Percentiles rank a stretch among this genome's conserved stretches.
Conservation (phyloP, 2,113 vertebrate species). For the Prietella phreatophila region DNA sequence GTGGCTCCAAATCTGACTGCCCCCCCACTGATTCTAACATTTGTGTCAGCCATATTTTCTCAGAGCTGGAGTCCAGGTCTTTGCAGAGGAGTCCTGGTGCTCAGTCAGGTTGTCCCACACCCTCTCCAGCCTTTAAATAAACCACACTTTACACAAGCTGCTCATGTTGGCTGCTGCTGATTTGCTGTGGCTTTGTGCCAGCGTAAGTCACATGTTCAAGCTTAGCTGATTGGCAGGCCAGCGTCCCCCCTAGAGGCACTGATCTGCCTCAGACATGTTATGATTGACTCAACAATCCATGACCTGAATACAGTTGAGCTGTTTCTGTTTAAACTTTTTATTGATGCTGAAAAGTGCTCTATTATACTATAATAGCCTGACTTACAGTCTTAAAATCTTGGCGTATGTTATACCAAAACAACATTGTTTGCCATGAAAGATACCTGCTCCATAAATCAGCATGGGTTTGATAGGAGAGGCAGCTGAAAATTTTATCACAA, state of each 20-base stretch:
- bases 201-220: constrained; percentile 21
- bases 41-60: constrained; percentile 55
- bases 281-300: constrained; percentile 26
- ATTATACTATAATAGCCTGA: background rate
- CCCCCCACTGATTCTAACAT: constrained; percentile 54
- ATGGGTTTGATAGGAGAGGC: constrained; percentile 36
- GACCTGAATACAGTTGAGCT: constrained; percentile 21
- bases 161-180: constrained; percentile 8
- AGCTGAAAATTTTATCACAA: constrained; percentile 35
- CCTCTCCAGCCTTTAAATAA: constrained; percentile 52
- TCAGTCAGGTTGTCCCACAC: constrained; percentile 41
- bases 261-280: constrained; percentile 46
- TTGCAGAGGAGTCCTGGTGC: constrained; percentile 45
- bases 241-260: constrained; percentile 55
- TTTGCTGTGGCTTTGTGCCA: constrained; percentile 32
- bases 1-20: constrained; percentile 64
- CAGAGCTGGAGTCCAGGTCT: constrained; percentile 52
- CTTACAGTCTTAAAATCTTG: background rate
- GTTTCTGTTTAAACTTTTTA: background rate
- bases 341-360: background rate
- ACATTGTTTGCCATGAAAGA: constrained; percentile 8
- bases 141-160: background rate
- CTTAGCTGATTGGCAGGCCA: constrained; percentile 31
- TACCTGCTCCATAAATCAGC: constrained; percentile 35
- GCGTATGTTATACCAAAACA: constrained; percentile 3